Evolutionary conservation across 2,113 vertebrate species (phyloP).

Genomic region (Okapia johnstoni): DNA sequence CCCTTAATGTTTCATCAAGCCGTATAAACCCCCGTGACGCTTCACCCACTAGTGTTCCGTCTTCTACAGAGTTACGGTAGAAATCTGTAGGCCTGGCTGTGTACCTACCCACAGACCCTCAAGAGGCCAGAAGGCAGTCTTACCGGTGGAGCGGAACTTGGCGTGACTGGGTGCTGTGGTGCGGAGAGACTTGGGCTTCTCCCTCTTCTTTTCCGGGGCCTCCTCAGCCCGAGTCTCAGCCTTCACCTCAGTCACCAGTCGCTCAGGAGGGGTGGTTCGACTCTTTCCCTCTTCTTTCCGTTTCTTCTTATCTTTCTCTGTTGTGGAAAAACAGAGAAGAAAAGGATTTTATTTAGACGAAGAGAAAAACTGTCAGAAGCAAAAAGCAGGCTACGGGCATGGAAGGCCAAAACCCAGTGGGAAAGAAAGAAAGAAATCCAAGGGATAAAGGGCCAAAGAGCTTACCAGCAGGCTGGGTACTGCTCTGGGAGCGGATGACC

Average conservation of each 20-base stretch:
- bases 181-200: slow-evolving; percentile 91
- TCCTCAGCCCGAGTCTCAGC: slow-evolving; percentile 82
- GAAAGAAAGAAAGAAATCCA: background rate
- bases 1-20: background rate
- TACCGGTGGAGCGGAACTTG: slow-evolving; percentile 95
- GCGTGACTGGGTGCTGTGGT: slow-evolving; percentile 92
- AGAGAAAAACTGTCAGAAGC: background rate
- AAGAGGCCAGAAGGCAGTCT: background rate
- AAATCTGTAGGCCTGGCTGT: background rate
- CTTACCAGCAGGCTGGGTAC: slow-evolving; percentile 79
- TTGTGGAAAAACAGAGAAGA: background rate
- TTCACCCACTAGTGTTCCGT: background rate
- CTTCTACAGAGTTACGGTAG: background rate
- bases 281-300: slow-evolving; percentile 88
- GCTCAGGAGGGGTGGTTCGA: slow-evolving; percentile 77
- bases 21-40: fast-evolving
- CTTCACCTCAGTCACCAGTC: slow-evolving; percentile 77
- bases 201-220: slow-evolving; percentile 86
- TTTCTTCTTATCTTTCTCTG: slow-evolving; percentile 87
- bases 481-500: slow-evolving; percentile 93
- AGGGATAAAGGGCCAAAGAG: background rate
- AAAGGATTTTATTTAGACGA: background rate
- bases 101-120: background rate
- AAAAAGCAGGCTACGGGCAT: background rate
- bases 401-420: background rate